Evolutionary conservation across 1,140 invertebrate genomes (phyloP), one percentile per base, ranked within the genome.

Genomic region (Atta texana): DNA sequence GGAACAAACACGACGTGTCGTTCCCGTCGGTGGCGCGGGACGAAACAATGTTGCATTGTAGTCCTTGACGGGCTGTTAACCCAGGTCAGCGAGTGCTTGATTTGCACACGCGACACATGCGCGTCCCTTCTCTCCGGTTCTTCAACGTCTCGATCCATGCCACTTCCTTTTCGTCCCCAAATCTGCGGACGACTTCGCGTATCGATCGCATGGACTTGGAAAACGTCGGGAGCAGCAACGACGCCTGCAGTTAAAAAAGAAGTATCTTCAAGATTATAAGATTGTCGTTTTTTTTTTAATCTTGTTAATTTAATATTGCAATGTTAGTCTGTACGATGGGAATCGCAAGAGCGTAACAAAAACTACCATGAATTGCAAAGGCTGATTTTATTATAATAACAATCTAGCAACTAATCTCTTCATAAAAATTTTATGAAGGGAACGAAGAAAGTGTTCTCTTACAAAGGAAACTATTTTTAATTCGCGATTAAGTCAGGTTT

Each of bases 41-140:
- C 92, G 91, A 93, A 92, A 94, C 92, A 94, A 94, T 91, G 93
- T 93, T 93, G 90, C 91, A 93, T 94, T 93, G 94, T 93, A 87
- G 78, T 87, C 86, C 75, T 80, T 86, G 90, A 85, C 89, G 91
- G 93, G 93, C 92, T 93, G 92, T 94, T 94, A 94, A 94, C 93
- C 93, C 92, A 94, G 93, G 94, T 94, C 93, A 93, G 93, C 85
- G 90, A 93, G 90, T 89, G 86, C 88, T 34, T 34, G 31, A 71
- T 63, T 85, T 84, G 74, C 77, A 82, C 72, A 49, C 28, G 80
- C 55, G 69, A 74, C 77, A 81, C 49, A 81, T 34, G 39, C 24
- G 28, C 31, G n/a, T 34, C 28, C 75, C 7, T 21, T 24, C 39
- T 44, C 39, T 64, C 44, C 16, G 59, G 59, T 39, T 80, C 77